Evolutionary conservation across 2,888 invertebrate genomes (phyloP).

Genomic region (Lymantria dispar): DNA sequence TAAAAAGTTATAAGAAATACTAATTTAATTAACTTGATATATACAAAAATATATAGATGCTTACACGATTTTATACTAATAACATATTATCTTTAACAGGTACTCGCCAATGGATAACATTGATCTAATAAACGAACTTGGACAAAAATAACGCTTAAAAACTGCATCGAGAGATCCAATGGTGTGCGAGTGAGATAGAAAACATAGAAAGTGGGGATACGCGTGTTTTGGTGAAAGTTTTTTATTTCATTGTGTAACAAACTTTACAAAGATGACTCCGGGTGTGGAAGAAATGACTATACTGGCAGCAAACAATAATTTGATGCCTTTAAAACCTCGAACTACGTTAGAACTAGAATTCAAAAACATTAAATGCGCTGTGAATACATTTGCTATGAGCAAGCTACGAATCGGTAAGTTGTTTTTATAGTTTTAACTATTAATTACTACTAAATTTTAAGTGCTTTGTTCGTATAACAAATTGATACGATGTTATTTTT

Average conservation of each 20-base stretch:
- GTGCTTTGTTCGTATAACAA: background rate
- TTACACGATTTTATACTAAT: background rate
- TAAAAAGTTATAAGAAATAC: too few relatives aligned
- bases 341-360: conserved; percentile 87
- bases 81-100: conserved; percentile 37
- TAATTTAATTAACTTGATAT: too few relatives aligned
- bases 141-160: conserved; percentile 10
- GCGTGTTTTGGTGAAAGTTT: conserved; percentile 24
- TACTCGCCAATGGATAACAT: conserved; percentile 34
- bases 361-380: conserved; percentile 84
- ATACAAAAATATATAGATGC: too few relatives aligned
- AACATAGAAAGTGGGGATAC: conserved; percentile 35
- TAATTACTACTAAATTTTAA: background rate
- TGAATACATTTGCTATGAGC: conserved; percentile 80
- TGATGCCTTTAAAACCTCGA: conserved; percentile 71
- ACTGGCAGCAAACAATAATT: conserved; percentile 65
- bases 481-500: background rate
- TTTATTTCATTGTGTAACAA: conserved; percentile 8
- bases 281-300: conserved; percentile 48
- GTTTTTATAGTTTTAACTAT: background rate
- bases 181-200: conserved; percentile 23
- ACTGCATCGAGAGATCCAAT: background rate
- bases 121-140: conserved; percentile 27
- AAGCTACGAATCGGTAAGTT: conserved; percentile 84
- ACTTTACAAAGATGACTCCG: conserved; percentile 53